A percentile compares a stretch with the other conserved stretches of the same genome.
These are phyloP conservation scores for Ptyas mucosa DNA, from an alignment of 2,113 vertebrate genomes.

Conservation along the genomic window DNA sequence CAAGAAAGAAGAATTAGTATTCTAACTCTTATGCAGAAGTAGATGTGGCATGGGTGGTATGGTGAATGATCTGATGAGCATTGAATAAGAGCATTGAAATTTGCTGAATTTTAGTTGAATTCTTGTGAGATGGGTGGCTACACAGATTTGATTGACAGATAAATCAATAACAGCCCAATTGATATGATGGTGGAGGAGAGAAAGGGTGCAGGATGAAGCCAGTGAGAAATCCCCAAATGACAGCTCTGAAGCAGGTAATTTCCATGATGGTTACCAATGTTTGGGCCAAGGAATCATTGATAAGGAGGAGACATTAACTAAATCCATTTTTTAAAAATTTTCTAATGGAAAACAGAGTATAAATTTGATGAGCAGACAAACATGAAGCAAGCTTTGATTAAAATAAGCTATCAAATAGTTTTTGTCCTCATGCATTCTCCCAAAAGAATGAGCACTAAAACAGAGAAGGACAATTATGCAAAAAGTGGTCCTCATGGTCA, in stretches of 20 bases:
- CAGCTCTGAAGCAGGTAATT: too few relatives aligned
- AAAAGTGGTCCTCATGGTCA: neutral
- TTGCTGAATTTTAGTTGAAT: neutral
- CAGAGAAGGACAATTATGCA: neutral
- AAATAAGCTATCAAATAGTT: neutral
- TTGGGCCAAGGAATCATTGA: neutral
- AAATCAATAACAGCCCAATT: neutral
- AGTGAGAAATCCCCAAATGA: neutral
- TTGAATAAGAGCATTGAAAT: neutral
- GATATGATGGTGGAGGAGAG: neutral
- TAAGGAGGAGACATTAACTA: neutral
- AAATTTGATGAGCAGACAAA: neutral
- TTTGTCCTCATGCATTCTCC: neutral
- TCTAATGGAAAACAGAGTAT: neutral
- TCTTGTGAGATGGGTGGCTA: neutral
- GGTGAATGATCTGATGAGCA: neutral
- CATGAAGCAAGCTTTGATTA: neutral
- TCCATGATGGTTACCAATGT: too few relatives aligned
- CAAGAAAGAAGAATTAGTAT: neutral
- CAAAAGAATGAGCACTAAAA: neutral
- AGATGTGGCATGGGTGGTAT: neutral
- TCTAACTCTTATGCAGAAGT: neutral
- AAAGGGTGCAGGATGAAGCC: neutral
- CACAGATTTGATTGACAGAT: neutral
- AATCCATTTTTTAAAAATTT: neutral